phyloP scores from a whole-genome alignment of 2,797 vertebrate genomes.

The Platyrinchus mystaceus region DNA sequence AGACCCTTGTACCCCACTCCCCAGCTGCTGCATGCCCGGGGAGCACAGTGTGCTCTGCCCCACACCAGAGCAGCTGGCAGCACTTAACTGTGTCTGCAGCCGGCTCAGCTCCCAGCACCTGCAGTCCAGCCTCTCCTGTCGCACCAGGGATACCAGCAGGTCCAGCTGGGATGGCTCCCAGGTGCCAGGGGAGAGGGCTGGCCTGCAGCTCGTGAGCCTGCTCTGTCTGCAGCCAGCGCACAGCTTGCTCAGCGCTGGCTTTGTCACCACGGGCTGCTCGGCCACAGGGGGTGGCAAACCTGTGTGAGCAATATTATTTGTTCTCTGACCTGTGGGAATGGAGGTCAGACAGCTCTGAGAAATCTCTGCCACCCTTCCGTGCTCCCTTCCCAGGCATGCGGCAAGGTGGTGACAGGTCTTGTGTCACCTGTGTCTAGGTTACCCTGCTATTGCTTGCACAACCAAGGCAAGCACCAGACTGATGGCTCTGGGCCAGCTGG shows the following conservation, averaged over 20 bases:
- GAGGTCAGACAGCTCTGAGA: not conserved
- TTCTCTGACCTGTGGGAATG: not conserved
- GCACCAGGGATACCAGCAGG: not conserved
- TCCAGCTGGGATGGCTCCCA: not conserved
- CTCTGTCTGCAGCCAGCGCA: not conserved
- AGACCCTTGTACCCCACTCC: not conserved
- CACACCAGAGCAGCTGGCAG: not conserved
- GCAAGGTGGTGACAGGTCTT: not conserved
- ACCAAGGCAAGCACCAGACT: not conserved
- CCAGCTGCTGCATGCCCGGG: not conserved
- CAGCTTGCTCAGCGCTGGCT: not conserved
- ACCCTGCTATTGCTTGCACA: not conserved
- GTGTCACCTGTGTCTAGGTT: not conserved
- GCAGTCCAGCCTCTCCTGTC: not conserved
- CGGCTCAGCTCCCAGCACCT: not conserved
- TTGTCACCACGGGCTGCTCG: fast-evolving
- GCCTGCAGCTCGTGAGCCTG: fast-evolving
- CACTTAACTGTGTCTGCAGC: not conserved
- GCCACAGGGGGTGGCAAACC: fast-evolving
- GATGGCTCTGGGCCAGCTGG: conserved; percentile 15
- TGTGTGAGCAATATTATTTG: not conserved
- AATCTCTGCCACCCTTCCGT: not conserved
- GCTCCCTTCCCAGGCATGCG: not conserved
- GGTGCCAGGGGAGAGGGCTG: fast-evolving
- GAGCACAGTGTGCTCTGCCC: fast-evolving